Evolutionary conservation across 2,888 invertebrate species (phyloP), one percentile per base, ranked within the genome.

Genomic region (Drosophila atroscutellata): DNA sequence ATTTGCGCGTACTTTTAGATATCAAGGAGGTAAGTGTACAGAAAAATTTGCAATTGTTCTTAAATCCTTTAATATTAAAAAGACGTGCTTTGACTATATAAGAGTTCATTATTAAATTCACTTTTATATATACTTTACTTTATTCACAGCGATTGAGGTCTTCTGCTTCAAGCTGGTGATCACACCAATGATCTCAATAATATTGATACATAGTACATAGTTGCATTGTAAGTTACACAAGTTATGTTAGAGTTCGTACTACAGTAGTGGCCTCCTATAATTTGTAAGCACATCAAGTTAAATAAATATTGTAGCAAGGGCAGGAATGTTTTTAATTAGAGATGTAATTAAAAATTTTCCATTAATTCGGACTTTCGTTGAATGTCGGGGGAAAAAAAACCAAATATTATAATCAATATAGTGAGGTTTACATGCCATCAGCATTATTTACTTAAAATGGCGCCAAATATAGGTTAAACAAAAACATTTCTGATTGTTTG

Each of bases 361-460:
- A 9, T 15, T 50, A 26, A 50, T 26, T 5, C 2, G 6, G 15
- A n/a, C 11, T 15, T 5, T 52, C 11, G 9, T 34, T 26, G 26
- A 42, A 49, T 24, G 3, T 13, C 2, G 13, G 9, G 13, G 9
- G 26, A 36, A 52, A 13, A 55, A 65, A 72, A 82, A 69, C 66
- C 49, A 78, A 81, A 69, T 69, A 75, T 47, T 60, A 62, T 62
- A 67, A 73, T 80, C 56, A 68, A 74, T 59, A 67, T 65, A 75
- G 72, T 83, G 84, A 50, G 76, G 81, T 81, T 83, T 74, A 60
- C 59, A 59, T 56, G 76, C 70, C 52, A 83, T 66, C 28, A 51
- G 47, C 49, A 80, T 65, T 75, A 65, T 78, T 76, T 77, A 76
- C 63, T 58, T 49, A 67, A 8, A 20, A 13, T 45, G 32, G n/a